These are phyloP conservation scores for Decapterus maruadsi DNA, from an alignment of 2,797 vertebrate genomes.

Conservation along the genomic window DNA sequence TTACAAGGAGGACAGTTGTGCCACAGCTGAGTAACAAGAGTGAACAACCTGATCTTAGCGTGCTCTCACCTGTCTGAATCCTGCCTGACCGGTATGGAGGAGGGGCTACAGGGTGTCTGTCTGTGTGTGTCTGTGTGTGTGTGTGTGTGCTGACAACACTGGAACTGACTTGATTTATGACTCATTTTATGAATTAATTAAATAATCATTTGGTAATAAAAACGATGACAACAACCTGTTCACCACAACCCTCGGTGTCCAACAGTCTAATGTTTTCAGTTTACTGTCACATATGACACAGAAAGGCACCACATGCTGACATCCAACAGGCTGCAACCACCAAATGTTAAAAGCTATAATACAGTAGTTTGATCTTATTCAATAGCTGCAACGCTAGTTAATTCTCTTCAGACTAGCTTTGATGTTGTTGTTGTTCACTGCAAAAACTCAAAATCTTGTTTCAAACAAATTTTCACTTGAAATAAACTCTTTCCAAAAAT, in stretches of 20 bases:
- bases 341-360: not conserved
- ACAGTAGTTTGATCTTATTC: not conserved
- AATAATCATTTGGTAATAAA: not conserved
- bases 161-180: not conserved
- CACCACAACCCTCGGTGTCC: not conserved
- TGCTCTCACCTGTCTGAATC: constrained; percentile 83
- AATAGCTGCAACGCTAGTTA: too few species aligned
- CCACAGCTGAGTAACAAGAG: constrained; percentile 33
- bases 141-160: constrained; percentile 26
- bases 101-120: constrained; percentile 60
- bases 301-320: not conserved
- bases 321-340: not conserved
- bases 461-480: too few species aligned
- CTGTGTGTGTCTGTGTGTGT: constrained; percentile 14
- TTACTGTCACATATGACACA: not conserved
- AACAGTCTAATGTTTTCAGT: not conserved
- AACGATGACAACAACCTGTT: not conserved
- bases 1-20: constrained; percentile 48
- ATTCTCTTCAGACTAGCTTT: not conserved
- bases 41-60: constrained; percentile 65
- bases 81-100: constrained; percentile 82
- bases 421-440: too few species aligned
- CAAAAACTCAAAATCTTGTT: too few species aligned
- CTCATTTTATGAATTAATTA: not conserved
- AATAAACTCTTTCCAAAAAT: too few species aligned